Conservation (phyloP, 2,888 invertebrate species). For the Disparrhopalites patrizii region DNA sequence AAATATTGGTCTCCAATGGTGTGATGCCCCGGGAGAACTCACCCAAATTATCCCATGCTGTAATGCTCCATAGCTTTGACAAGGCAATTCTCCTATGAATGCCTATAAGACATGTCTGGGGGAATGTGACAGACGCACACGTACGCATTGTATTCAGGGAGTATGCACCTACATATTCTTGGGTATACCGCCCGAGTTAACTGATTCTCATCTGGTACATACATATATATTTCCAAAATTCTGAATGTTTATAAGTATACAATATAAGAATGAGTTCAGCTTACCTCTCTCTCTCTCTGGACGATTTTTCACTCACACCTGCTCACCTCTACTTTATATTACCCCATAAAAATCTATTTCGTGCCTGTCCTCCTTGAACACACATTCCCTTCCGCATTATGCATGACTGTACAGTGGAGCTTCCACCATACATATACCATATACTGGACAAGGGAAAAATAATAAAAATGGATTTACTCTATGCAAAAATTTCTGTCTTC, state of each 20-base stretch:
- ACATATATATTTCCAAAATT: too few relatives aligned
- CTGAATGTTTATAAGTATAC: too few relatives aligned
- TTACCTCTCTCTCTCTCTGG: conserved; percentile 16
- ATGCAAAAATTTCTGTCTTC: too few relatives aligned
- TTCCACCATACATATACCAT: too few relatives aligned
- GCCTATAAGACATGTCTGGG: conserved; percentile 17
- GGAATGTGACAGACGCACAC: neutral
- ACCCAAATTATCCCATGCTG: conserved; percentile 36
- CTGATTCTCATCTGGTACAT: too few relatives aligned
- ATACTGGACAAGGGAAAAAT: too few relatives aligned
- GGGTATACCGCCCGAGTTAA: too few relatives aligned
- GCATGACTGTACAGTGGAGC: too few relatives aligned
- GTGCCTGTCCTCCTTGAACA: conserved; percentile 10
- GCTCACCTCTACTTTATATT: conserved; percentile 38
- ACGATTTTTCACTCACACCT: conserved; percentile 43
- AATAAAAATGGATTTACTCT: too few relatives aligned
- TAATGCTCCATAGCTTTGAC: conserved; percentile 38
- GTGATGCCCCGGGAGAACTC: conserved; percentile 22
- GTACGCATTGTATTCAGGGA: neutral
- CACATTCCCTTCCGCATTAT: neutral
- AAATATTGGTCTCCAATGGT: conserved; percentile 12
- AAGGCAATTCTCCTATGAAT: conserved; percentile 33
- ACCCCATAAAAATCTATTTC: conserved; percentile 41
- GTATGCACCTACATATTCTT: too few relatives aligned
- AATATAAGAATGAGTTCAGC: too few relatives aligned